Conservation (phyloP, 2,888 invertebrate species). For the Drosophila vallismaia region DNA sequence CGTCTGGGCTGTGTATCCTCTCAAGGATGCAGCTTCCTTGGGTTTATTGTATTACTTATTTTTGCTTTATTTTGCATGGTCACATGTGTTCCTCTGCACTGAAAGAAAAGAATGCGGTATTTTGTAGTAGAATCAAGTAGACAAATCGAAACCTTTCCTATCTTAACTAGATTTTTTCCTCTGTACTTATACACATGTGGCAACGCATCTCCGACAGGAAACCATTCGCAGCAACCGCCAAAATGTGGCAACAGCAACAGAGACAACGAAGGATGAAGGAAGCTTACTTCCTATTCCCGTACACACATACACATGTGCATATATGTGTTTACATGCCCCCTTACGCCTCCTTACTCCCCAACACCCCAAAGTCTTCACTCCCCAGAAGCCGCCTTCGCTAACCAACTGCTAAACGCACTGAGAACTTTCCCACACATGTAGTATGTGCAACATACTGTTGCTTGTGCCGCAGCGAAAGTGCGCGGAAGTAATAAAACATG, state of each 20-base stretch:
- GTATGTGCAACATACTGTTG: conserved; percentile 51
- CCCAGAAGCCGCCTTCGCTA: conserved; percentile 2
- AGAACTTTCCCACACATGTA: conserved; percentile 65
- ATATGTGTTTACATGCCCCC: conserved; percentile 9
- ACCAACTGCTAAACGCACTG: conserved; percentile 69
- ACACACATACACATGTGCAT: not conserved
- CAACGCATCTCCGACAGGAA: conserved; percentile 71
- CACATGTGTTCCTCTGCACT: conserved; percentile 44
- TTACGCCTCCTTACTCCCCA: not conserved
- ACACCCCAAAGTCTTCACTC: not conserved
- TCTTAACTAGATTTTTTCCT: not conserved
- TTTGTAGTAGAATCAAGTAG: too few relatives aligned
- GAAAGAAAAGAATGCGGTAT: too few relatives aligned
- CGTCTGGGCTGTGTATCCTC: conserved; percentile 54
- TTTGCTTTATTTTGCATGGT: conserved; percentile 5
- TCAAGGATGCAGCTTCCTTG: conserved; percentile 64
- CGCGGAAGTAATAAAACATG: conserved; percentile 75
- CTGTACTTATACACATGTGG: conserved; percentile 44
- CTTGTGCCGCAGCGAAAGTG: conserved; percentile 52
- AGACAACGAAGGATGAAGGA: conserved; percentile 59
- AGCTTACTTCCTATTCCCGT: conserved; percentile 36
- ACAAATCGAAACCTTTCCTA: not conserved
- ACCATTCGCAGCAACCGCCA: conserved; percentile 73
- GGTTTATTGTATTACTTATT: conserved; percentile 39
- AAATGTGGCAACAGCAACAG: conserved; percentile 72